Conservation (phyloP, 1,140 invertebrate genomes). For the Himalopsyche phryganea region DNA sequence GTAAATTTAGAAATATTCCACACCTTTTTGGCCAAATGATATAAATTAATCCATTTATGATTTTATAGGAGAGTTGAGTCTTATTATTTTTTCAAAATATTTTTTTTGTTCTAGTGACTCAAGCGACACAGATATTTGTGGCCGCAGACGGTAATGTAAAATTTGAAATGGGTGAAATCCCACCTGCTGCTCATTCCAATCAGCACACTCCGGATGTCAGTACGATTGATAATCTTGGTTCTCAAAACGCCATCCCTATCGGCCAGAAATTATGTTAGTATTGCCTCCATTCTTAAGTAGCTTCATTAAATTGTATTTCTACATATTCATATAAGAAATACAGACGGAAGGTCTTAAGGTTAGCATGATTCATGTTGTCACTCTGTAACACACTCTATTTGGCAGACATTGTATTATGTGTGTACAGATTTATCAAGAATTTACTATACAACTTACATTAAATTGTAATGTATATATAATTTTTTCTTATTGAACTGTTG, state of each 20-base stretch:
- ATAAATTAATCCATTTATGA: neutral
- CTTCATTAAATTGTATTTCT: no score
- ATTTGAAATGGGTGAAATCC: conserved; percentile 53
- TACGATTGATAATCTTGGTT: conserved; percentile 41
- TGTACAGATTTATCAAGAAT: no score
- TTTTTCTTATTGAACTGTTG: no score
- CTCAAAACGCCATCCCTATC: conserved; percentile 48
- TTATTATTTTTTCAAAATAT: no score
- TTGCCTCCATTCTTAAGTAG: neutral
- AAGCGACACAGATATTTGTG: conserved; percentile 60
- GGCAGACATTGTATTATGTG: neutral
- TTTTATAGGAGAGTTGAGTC: no score
- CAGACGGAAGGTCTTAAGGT: no score
- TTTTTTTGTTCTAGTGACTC: conserved; percentile 40
- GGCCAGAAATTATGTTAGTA: conserved; percentile 44
- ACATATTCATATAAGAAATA: no score
- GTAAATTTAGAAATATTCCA: no score
- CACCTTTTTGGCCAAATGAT: neutral
- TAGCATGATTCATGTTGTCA: no score
- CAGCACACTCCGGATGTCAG: conserved; percentile 37
- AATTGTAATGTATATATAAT: no score
- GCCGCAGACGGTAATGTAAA: conserved; percentile 57
- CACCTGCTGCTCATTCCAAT: conserved; percentile 42
- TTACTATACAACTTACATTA: no score
- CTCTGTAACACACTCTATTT: no score